These are phyloP conservation scores for Musca domestica DNA, from an alignment of 1,140 invertebrate species.

Conservation along the genomic window DNA sequence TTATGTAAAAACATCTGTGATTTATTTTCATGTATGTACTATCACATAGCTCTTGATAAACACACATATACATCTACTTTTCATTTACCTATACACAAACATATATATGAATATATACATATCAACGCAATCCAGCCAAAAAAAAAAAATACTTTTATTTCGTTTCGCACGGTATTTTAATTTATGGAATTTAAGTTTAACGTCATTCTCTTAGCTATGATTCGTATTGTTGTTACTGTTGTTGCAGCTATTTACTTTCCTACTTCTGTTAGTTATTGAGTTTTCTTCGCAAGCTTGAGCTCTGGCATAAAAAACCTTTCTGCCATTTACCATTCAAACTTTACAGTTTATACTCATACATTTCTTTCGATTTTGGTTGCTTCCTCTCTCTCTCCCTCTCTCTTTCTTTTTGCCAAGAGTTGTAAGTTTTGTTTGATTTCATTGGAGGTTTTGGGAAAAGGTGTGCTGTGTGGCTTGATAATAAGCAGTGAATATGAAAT, in stretches of 20 bases:
- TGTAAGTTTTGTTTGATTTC: too few species aligned
- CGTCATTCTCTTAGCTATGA: background rate
- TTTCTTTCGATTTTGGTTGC: background rate
- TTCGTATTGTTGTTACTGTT: too few species aligned
- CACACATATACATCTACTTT: background rate
- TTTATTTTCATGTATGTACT: constrained; percentile 13
- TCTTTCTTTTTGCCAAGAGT: too few species aligned
- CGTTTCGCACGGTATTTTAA: constrained; percentile 27
- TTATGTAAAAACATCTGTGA: constrained; percentile 29
- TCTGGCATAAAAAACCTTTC: background rate
- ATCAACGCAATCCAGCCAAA: constrained; percentile 3
- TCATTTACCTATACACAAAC: too few species aligned
- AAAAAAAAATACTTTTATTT: constrained; percentile 30
- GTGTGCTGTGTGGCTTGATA: too few species aligned
- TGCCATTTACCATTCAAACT: constrained; percentile 7
- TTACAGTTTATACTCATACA: constrained; percentile 13
- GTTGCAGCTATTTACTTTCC: background rate
- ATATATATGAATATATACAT: too few species aligned
- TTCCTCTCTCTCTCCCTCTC: too few species aligned
- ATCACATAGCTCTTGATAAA: too few species aligned
- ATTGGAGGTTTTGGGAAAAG: too few species aligned
- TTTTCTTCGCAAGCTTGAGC: background rate
- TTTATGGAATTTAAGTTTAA: constrained; percentile 29
- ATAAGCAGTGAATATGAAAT: too few species aligned
- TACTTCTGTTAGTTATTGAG: background rate